A percentile compares a stretch with the other conserved stretches of the same genome.
Evolutionary conservation across 2,113 vertebrate species (phyloP).

Genomic region (Caretta caretta): DNA sequence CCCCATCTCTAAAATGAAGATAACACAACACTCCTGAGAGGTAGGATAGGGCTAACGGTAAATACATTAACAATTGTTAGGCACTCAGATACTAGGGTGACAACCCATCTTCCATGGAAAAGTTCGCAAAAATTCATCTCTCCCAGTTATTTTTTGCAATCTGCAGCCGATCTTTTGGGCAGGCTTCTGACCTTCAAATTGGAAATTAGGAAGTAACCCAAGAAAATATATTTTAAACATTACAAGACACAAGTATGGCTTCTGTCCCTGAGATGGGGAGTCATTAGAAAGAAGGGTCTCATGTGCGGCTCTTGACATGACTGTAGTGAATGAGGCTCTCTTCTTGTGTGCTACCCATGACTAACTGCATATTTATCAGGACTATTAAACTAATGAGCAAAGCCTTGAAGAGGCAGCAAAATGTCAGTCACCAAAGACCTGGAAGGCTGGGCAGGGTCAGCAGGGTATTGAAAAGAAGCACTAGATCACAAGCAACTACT

Average conservation of each 20-base stretch:
- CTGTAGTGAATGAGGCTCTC: background rate
- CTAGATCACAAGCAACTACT: background rate
- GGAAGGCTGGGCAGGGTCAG: background rate
- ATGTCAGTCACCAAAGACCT: background rate
- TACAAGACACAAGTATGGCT: background rate
- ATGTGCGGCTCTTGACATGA: background rate
- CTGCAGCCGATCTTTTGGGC: accelerated
- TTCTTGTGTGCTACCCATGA: background rate
- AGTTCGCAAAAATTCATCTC: background rate
- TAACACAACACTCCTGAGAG: background rate
- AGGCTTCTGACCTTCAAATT: background rate
- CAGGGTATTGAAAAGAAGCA: background rate
- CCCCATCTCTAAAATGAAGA: background rate
- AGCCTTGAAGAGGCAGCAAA: background rate
- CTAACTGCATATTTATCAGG: background rate
- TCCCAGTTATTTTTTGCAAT: background rate
- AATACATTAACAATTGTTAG: background rate
- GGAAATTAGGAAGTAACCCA: background rate
- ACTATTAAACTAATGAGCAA: background rate
- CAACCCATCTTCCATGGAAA: background rate
- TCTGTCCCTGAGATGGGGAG: background rate
- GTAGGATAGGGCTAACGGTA: background rate
- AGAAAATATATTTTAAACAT: background rate
- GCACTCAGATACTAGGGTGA: background rate
- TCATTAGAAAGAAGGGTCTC: background rate